Percentiles rank a stretch among this genome's conserved stretches.
phyloP scores from a whole-genome alignment of 2,888 invertebrate species.

The Zhuqinia jingwanae region DNA sequence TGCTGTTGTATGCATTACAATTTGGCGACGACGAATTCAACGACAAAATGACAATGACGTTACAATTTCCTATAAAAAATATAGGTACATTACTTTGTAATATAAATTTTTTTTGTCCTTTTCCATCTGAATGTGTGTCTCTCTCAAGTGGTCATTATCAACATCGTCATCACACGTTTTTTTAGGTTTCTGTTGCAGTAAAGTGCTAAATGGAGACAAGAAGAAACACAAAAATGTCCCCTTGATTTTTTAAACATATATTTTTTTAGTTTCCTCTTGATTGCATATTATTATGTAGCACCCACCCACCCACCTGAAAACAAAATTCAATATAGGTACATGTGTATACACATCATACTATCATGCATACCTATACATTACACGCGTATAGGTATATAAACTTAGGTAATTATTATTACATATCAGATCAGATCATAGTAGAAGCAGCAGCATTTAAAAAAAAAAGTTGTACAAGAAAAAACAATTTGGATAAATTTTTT shows the following conservation, averaged over 20 bases:
- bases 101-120: too few relatives aligned
- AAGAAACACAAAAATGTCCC: slow-evolving; percentile 37
- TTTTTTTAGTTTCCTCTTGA: not conserved
- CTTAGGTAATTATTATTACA: too few relatives aligned
- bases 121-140: too few relatives aligned
- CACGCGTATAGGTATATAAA: not conserved
- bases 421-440: too few relatives aligned
- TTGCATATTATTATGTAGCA: too few relatives aligned
- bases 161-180: not conserved
- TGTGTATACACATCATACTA: too few relatives aligned
- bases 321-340: too few relatives aligned
- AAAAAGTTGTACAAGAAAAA: slow-evolving; percentile 21
- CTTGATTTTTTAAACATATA: slow-evolving; percentile 12
- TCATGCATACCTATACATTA: slow-evolving; percentile 36
- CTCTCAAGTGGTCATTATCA: not conserved
- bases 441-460: not conserved
- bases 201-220: slow-evolving; percentile 37
- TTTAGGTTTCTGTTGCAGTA: not conserved
- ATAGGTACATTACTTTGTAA: too few relatives aligned
- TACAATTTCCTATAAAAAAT: too few relatives aligned
- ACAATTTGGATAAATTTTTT: slow-evolving; percentile 1
- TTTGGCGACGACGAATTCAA: too few relatives aligned
- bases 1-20: not conserved
- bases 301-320: slow-evolving; percentile 37
- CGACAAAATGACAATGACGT: too few relatives aligned